Percentiles rank a stretch among this genome's conserved stretches.
Evolutionary conservation across 2,113 vertebrate species (phyloP).

Genomic region (Scophthalmus maximus): DNA sequence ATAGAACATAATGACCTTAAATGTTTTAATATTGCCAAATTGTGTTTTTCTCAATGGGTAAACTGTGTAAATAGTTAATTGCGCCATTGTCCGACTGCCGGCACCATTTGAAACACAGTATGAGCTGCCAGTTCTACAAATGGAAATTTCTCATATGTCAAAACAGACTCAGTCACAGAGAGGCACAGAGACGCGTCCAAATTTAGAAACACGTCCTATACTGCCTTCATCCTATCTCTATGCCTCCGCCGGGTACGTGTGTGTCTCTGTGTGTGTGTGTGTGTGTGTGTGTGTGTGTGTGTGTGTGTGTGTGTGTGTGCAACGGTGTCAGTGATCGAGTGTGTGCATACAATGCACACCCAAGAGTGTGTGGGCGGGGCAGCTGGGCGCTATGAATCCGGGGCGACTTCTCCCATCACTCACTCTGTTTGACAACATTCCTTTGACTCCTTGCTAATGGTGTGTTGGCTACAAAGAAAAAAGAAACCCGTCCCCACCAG

Average conservation of each 20-base stretch:
- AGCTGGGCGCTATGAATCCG: background rate
- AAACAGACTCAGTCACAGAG: background rate
- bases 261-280: constrained; percentile 10
- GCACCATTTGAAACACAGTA: background rate
- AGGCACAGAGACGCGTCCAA: background rate
- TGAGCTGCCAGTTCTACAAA: background rate
- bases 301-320: no score
- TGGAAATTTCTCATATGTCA: background rate
- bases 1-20: no score
- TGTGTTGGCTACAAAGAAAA: constrained; percentile 26
- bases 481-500: constrained; percentile 3
- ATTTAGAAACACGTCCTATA: background rate
- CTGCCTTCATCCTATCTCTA: background rate
- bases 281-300: no score
- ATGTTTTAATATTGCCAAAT: no score
- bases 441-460: constrained; percentile 38
- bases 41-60: background rate
- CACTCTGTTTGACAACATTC: constrained; percentile 46
- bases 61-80: background rate
- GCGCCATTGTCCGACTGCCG: background rate
- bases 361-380: constrained; percentile 5
- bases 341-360: constrained; percentile 1
- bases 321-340: constrained; percentile 19
- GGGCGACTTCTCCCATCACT: constrained; percentile 37
- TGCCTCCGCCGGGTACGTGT: background rate